phyloP scores from a whole-genome alignment of 2,888 invertebrate species.

The Hirtodrosophila trivittata region DNA sequence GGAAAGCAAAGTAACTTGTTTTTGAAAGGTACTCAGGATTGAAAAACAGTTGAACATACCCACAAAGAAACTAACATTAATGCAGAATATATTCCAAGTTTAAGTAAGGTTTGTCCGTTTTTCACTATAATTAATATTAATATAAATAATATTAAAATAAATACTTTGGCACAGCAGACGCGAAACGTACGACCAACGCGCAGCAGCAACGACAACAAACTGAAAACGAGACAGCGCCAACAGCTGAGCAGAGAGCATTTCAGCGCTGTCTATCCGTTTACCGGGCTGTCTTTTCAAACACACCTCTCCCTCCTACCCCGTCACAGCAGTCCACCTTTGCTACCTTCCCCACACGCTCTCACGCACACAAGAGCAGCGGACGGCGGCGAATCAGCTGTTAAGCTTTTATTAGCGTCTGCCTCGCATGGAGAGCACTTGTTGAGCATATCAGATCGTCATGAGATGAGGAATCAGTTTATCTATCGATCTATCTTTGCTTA shows the following conservation, averaged over 20 bases:
- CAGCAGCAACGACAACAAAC: constrained; percentile 53
- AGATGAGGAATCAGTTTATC: constrained; percentile 2
- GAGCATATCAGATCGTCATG: constrained; percentile 31
- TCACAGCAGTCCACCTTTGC: no score
- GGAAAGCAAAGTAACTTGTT: constrained; percentile 20
- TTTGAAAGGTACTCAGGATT: constrained; percentile 11
- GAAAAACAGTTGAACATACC: constrained; percentile 5
- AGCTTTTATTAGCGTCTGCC: constrained; percentile 37
- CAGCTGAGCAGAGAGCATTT: constrained; percentile 42
- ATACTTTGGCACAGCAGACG: not conserved
- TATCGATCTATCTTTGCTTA: not conserved
- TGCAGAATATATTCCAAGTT: no score
- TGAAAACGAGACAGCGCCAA: constrained; percentile 32
- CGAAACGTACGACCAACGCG: constrained; percentile 35
- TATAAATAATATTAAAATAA: constrained; percentile 5
- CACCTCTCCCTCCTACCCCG: not conserved
- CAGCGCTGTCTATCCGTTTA: constrained; percentile 8
- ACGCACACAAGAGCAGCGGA: not conserved
- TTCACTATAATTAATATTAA: no score
- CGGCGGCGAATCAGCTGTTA: constrained; percentile 38
- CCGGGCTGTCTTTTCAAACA: constrained; percentile 28
- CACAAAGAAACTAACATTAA: not conserved
- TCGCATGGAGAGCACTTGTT: constrained; percentile 41
- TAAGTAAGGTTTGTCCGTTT: no score
- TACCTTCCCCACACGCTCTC: not conserved